Conservation (phyloP, 2,113 vertebrate genomes). For the Polypterus bichir region DNA sequence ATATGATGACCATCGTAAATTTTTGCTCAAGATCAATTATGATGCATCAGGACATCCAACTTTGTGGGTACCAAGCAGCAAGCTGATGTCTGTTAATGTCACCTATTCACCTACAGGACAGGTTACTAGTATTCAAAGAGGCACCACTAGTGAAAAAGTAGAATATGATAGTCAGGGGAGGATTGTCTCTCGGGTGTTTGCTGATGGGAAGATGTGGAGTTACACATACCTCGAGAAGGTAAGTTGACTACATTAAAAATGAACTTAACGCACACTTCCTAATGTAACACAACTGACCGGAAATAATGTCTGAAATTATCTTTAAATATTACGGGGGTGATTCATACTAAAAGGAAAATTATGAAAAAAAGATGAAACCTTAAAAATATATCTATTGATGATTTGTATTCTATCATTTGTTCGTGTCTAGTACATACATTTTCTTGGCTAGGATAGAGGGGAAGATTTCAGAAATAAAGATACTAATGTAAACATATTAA, state of each 20-base stretch:
- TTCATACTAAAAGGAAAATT: no score
- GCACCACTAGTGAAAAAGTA: slow-evolving; percentile 74
- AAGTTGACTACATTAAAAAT: slow-evolving; percentile 15
- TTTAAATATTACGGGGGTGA: not conserved
- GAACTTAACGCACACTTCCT: slow-evolving; percentile 4
- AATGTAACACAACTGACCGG: slow-evolving; percentile 11
- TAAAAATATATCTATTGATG: no score
- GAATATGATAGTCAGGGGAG: slow-evolving; percentile 86
- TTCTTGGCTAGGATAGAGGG: no score
- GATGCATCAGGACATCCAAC: slow-evolving; percentile 84
- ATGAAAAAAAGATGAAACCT: no score
- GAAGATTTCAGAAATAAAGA: no score
- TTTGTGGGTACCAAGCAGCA: slow-evolving; percentile 93
- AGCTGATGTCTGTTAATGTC: slow-evolving; percentile 89
- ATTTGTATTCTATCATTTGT: no score
- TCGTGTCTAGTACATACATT: no score
- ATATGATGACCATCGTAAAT: slow-evolving; percentile 97
- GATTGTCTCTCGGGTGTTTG: slow-evolving; percentile 80
- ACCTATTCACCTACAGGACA: slow-evolving; percentile 84
- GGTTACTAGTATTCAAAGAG: slow-evolving; percentile 84
- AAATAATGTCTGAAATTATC: slow-evolving; percentile 8
- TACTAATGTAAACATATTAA: no score
- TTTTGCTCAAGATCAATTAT: slow-evolving; percentile 87
- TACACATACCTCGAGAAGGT: slow-evolving; percentile 97
- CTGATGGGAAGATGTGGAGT: slow-evolving; percentile 95